Evolutionary conservation across 2,113 vertebrate genomes (phyloP).

Genomic region (Mionectes macconnelli): DNA sequence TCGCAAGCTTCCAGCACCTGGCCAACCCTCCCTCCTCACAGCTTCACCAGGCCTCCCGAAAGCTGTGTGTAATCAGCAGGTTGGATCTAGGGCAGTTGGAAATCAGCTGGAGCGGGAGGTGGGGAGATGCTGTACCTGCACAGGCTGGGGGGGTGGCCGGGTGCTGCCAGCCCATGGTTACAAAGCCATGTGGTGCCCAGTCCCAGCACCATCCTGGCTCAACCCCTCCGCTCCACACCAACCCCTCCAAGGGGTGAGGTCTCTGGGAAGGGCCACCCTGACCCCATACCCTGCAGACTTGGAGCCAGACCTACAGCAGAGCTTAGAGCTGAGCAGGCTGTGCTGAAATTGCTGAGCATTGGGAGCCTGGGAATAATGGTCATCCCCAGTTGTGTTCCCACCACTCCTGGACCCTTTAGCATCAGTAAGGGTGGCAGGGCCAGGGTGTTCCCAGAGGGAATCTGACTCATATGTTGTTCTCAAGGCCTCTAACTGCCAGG

Average conservation of each 20-base stretch:
- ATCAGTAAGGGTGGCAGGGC: background rate
- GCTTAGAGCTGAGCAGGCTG: background rate
- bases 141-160: rapidly evolving
- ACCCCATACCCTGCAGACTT: background rate
- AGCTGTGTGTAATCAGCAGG: conserved; percentile 34
- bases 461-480: rapidly evolving
- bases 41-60: background rate
- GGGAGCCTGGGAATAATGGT: background rate
- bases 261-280: background rate
- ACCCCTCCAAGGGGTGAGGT: background rate
- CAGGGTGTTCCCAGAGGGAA: rapidly evolving
- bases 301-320: rapidly evolving
- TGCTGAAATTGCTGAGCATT: background rate
- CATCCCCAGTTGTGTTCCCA: background rate
- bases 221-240: background rate
- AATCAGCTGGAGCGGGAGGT: background rate
- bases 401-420: background rate
- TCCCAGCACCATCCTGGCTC: background rate
- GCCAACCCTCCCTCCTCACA: background rate
- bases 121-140: background rate
- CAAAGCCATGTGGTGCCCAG: background rate
- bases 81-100: conserved; percentile 59
- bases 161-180: background rate
- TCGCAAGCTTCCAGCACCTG: background rate
- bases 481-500: background rate